Evolutionary conservation across 2,888 invertebrate species (phyloP), one percentile per base, ranked within the genome.

Genomic region (Dynastes maya): DNA sequence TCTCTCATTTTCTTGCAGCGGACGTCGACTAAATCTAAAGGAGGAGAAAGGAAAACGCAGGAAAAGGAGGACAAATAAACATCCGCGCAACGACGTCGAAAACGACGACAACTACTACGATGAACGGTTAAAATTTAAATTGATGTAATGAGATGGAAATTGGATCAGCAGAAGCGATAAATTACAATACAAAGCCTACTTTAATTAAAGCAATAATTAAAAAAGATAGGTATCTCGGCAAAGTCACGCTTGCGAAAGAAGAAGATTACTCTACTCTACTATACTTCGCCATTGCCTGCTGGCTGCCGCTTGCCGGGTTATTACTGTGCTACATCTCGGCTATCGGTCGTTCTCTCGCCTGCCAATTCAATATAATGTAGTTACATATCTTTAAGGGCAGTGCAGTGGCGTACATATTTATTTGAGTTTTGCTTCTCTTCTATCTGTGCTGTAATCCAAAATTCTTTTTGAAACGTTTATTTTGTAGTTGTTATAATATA

Each of bases 141-240:
- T 86, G 86, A 86, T 86, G 87, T 87, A 87, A 87, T 87, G 87
- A 87, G 87, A 87, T 87, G 87, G 86, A 87, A 87, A 87, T 87
- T 87, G 87, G 86, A 87, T 86, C 86, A 86, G 86, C 85, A 85
- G 85, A 82, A 83, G 84, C 86, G 85, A 85, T 86, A 87, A 86
- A 87, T 87, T 86, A 86, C 86, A 84, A 85, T 86, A 86, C 85
- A 87, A 86, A 87, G 87, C 86, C 86, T 86, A 86, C 86, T 87
- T 87, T 87, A 87, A 87, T 87, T 87, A 87, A 87, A 86, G 86
- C 84, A 86, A 87, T 87, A 87, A 87, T 87, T 87, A 87, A 87
- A 87, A 87, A 87, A 87, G 87, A 87, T 87, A 83, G 81, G 80
- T 84, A 84, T 84, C 84, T 83, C 79, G 70, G 79, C 55, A 40